A percentile compares a stretch with the other conserved stretches of the same genome.
phyloP scores from a whole-genome alignment of 1,140 invertebrate genomes.

The Dryas iulia region DNA sequence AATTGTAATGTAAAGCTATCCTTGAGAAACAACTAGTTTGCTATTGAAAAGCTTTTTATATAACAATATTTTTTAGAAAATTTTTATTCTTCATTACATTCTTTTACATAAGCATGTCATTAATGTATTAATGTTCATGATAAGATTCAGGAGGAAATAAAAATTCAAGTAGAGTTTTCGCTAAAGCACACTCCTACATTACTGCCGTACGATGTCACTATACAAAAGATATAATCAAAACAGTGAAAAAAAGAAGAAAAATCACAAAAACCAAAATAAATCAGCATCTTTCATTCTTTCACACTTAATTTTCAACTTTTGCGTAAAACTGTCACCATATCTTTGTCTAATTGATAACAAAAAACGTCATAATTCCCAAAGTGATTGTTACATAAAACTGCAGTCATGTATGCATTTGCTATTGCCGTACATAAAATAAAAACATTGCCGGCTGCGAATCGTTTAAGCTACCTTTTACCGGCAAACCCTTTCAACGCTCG shows the following conservation, averaged over 20 bases:
- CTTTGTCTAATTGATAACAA: background rate
- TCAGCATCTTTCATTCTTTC: background rate
- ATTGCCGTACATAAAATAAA: constrained; percentile 15
- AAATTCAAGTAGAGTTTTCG: too few relatives aligned
- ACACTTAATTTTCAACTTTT: background rate
- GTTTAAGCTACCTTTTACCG: constrained; percentile 27
- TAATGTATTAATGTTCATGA: too few relatives aligned
- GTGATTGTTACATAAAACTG: background rate
- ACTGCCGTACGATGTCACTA: too few relatives aligned
- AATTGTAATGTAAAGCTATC: too few relatives aligned
- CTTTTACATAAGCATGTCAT: too few relatives aligned
- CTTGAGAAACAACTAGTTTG: too few relatives aligned
- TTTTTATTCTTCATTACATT: too few relatives aligned
- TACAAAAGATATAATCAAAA: background rate
- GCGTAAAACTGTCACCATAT: background rate
- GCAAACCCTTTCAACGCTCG: constrained; percentile 25
- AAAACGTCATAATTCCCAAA: background rate
- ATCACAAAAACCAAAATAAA: background rate
- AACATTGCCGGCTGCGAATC: constrained; percentile 21
- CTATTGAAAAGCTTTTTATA: too few relatives aligned
- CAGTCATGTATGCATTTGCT: constrained; percentile 2
- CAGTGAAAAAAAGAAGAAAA: background rate
- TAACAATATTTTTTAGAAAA: too few relatives aligned
- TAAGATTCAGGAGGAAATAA: too few relatives aligned
- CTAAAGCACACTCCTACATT: too few relatives aligned